A percentile compares a stretch with the other conserved stretches of the same genome.
phyloP scores from a whole-genome alignment of 2,797 vertebrate species.

The Garrulus glandarius region DNA sequence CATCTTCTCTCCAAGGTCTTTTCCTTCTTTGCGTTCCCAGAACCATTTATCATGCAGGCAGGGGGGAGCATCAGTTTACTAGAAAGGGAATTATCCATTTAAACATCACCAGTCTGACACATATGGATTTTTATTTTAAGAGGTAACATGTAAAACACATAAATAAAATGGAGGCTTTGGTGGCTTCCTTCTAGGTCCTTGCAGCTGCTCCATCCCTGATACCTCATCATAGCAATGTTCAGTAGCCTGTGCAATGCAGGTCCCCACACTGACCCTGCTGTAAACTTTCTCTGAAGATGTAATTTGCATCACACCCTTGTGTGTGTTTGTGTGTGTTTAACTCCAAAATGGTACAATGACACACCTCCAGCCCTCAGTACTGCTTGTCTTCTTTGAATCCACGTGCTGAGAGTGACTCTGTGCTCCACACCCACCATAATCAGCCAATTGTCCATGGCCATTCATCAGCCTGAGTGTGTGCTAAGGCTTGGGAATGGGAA shows the following conservation, averaged over 20 bases:
- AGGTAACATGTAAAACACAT: not conserved
- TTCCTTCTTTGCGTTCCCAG: not conserved
- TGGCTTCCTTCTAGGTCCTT: not conserved
- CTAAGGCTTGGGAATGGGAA: not conserved
- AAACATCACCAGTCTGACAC: not conserved
- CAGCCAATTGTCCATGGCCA: rapidly evolving
- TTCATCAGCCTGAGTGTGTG: not conserved
- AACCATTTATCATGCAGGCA: not conserved
- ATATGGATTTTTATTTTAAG: slow-evolving; percentile 10
- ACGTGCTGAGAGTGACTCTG: rapidly evolving
- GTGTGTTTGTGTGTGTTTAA: not conserved
- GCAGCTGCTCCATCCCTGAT: not conserved
- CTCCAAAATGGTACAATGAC: not conserved
- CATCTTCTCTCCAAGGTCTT: not conserved
- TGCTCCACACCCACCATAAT: not conserved
- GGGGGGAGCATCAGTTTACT: not conserved
- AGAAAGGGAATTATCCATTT: not conserved
- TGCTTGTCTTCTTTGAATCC: not conserved
- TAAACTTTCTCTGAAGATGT: not conserved
- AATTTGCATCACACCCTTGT: not conserved
- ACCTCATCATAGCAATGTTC: not conserved
- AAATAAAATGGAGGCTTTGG: not conserved
- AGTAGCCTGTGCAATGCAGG: not conserved
- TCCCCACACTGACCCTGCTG: not conserved
- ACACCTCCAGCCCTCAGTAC: not conserved